These are phyloP conservation scores for Psammodynastes pulverulentus DNA, from an alignment of 2,113 vertebrate genomes.

Conservation along the genomic window DNA sequence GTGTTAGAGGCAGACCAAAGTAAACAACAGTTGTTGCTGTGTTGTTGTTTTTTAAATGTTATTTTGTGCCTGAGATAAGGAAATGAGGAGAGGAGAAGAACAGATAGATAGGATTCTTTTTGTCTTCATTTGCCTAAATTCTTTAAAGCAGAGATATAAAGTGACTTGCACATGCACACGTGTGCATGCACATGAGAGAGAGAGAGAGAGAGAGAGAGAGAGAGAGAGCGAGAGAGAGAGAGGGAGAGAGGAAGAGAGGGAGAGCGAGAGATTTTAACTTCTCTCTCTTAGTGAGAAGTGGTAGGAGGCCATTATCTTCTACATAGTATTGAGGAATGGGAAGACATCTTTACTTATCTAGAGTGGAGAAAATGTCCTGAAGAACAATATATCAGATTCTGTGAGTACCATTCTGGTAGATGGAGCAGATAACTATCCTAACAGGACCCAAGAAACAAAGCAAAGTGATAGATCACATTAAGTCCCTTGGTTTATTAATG, in stretches of 20 bases:
- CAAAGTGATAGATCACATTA: not conserved
- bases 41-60: not conserved
- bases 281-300: too few species aligned
- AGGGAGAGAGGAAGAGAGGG: too few species aligned
- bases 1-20: not conserved
- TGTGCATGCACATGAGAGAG: too few species aligned
- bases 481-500: not conserved
- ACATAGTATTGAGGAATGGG: not conserved
- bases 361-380: not conserved
- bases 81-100: not conserved
- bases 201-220: too few species aligned
- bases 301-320: not conserved
- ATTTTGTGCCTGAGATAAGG: not conserved
- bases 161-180: not conserved
- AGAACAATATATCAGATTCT: not conserved
- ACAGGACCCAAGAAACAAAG: not conserved
- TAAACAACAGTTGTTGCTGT: not conserved
- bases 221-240: too few species aligned
- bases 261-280: too few species aligned
- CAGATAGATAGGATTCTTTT: not conserved
- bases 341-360: not conserved
- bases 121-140: not conserved
- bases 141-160: not conserved
- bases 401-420: not conserved
- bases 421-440: not conserved